Conservation (phyloP, 2,888 invertebrate species). For the Thymelicus lineola region DNA sequence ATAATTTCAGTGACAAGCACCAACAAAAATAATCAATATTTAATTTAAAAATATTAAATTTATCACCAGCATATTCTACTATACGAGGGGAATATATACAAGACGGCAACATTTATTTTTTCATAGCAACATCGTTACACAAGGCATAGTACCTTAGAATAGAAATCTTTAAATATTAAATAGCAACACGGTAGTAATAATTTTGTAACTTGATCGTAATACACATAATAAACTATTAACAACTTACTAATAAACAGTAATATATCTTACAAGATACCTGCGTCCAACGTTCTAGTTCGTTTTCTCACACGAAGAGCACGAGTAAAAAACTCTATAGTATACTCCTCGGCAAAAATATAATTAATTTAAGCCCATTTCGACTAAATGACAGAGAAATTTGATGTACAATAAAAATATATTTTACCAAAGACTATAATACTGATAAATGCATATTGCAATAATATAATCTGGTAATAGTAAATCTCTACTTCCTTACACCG, state of each 20-base stretch:
- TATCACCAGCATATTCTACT: constrained; percentile 54
- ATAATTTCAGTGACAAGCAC: constrained; percentile 55
- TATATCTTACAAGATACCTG: constrained; percentile 75
- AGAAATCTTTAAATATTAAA: constrained; percentile 45
- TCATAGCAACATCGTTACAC: constrained; percentile 47
- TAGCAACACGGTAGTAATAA: constrained; percentile 66
- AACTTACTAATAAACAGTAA: constrained; percentile 80
- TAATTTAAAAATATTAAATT: constrained; percentile 59
- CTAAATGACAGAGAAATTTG: constrained; percentile 4
- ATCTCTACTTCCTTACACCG: too few relatives aligned
- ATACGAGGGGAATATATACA: constrained; percentile 66
- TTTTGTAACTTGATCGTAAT: constrained; percentile 75
- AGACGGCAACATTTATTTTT: constrained; percentile 55
- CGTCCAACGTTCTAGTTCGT: constrained; percentile 50
- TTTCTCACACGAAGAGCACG: constrained; percentile 5
- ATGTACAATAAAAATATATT: constrained; percentile 13
- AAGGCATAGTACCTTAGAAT: constrained; percentile 46
- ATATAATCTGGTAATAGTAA: background rate
- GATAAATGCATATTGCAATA: constrained; percentile 25
- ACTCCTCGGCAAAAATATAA: constrained; percentile 11
- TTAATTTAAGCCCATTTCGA: background rate
- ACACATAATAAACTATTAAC: constrained; percentile 81
- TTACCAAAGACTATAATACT: constrained; percentile 19
- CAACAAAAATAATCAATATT: constrained; percentile 47
- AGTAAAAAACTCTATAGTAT: constrained; percentile 16